Evolutionary conservation across 2,888 invertebrate species (phyloP), one percentile per base, ranked within the genome.

Genomic region (Ophion ventricosus): DNA sequence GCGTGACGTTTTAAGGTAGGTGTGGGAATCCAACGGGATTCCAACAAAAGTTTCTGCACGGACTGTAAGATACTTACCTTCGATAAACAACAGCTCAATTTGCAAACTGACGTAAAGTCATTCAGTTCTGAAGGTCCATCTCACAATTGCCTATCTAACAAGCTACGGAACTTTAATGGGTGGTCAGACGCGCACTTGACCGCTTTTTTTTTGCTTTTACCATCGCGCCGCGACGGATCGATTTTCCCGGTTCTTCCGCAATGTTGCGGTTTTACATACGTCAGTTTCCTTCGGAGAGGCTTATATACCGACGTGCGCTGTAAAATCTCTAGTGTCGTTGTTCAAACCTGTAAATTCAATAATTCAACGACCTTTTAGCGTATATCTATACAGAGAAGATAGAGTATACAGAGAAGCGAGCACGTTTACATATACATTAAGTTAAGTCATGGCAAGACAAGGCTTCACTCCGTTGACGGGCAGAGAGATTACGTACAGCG

Each of bases 381-480:
- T 61, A 26, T 67, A 61, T 17, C 14, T 78, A 17, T 57, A 23
- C 7, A 20, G 1, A 40, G 1, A 20, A 35, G 23, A 29, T 20
- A n/a, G 23, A 11, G 11, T 49, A 35, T 17, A 63, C 3, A 49
- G 2, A 56, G 25, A 23, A 35, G 35, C 17, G 7, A 8, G 26
- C 3, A 5, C 14, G 40, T 43, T 63, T 67, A 26, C 56, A 17
- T 49, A 61, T 61, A 61, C 35, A 61, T n/a, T n/a, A 20, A 49
- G n/a, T 25, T n/a, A 20, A 20, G 56, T 23, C 14, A 57, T 54
- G 56, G 20, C 35, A 66, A 64, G 40, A 59, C 3, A 67, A 66
- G 83, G 79, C 61, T 77, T 77, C 35, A 23, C 80, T 69, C 66
- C 49, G 80, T 73, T 76, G 80, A 80, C 76, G 26, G 67, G 54